Percentiles rank a stretch among this genome's conserved stretches.
Evolutionary conservation across 64 coral and sea anemone genomes (phyloP).

Genomic region (Catalaphyllia jardinei): DNA sequence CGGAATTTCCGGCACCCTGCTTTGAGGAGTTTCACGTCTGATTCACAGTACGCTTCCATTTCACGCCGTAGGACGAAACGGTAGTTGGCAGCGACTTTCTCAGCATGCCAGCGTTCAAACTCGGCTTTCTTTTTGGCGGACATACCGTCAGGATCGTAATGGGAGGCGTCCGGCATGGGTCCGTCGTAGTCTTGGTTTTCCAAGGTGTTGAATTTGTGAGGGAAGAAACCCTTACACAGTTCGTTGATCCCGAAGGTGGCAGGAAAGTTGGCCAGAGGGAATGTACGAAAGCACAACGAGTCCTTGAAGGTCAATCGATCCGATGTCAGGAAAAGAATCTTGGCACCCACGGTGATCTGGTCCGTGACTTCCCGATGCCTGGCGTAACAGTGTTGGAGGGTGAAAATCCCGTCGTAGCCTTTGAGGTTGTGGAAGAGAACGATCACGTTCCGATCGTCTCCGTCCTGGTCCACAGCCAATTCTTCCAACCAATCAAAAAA

Average conservation of each 20-base stretch:
- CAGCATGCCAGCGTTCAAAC: not conserved
- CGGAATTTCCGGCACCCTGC: constrained; percentile 13
- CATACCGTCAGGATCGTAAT: constrained; percentile 3
- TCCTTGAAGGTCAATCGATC: not conserved
- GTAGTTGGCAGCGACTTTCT: too few relatives aligned
- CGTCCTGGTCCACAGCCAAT: not conserved
- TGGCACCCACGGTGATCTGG: not conserved
- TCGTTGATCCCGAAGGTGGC: not conserved
- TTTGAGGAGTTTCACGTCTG: constrained; percentile 35
- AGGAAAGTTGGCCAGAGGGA: not conserved
- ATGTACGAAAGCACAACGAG: not conserved
- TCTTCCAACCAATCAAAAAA: too few relatives aligned
- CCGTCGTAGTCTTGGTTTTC: constrained; percentile 14
- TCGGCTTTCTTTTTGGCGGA: not conserved
- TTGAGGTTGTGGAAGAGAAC: not conserved
- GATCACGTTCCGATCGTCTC: not conserved
- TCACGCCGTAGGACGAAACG: not conserved
- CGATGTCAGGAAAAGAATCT: not conserved
- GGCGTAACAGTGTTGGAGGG: not conserved
- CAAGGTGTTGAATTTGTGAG: not conserved
- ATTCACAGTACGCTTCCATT: constrained; percentile 15
- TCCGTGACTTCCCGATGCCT: not conserved
- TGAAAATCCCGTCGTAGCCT: not conserved
- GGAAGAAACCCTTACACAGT: constrained; percentile 2
- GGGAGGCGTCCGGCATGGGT: not conserved